Percentiles rank a stretch among this genome's conserved stretches.
phyloP scores from a whole-genome alignment of 2,888 invertebrate species.

The Megamerina dolium region DNA sequence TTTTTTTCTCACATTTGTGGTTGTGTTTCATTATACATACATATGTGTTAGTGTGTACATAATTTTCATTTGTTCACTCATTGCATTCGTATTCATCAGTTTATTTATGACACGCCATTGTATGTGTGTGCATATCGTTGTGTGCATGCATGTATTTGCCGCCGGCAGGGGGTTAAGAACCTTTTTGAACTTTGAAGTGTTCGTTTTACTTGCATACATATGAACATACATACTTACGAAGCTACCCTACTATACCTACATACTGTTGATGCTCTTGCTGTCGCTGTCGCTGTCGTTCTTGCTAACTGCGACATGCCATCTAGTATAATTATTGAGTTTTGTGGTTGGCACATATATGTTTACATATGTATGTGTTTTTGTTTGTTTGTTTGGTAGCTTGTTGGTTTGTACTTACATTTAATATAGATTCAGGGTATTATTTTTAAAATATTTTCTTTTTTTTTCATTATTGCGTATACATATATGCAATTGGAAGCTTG shows the following conservation, averaged over 20 bases:
- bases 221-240: not conserved
- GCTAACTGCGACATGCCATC: not conserved
- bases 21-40: too few species aligned
- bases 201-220: conserved; percentile 24
- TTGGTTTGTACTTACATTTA: too few species aligned
- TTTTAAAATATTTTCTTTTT: too few species aligned
- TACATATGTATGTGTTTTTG: not conserved
- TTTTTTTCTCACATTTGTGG: too few species aligned
- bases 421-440: too few species aligned
- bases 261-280: not conserved
- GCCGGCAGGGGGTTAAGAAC: conserved; percentile 42
- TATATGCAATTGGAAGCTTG: too few species aligned
- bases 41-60: too few species aligned
- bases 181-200: conserved; percentile 45
- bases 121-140: not conserved
- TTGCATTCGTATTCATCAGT: too few species aligned
- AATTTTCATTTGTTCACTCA: too few species aligned
- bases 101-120: too few species aligned
- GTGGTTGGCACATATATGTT: not conserved
- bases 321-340: conserved; percentile 1
- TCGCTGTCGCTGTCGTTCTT: not conserved
- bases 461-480: not conserved
- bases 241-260: not conserved
- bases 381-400: not conserved
- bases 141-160: conserved; percentile 17